Evolutionary conservation across 2,888 invertebrate genomes (phyloP).

Genomic region (Tachystola acroxantha): DNA sequence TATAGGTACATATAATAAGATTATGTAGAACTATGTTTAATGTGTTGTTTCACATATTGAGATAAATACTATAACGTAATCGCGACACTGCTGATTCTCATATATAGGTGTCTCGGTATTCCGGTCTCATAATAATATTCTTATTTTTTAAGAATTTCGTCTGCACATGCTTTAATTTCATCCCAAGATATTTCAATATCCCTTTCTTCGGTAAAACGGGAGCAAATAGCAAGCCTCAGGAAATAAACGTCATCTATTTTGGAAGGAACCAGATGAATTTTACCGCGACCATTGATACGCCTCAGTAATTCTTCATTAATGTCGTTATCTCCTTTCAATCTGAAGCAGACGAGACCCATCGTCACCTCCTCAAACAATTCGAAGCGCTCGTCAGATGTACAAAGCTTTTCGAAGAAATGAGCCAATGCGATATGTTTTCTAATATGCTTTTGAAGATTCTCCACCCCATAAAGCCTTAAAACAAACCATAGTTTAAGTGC

Average conservation of each 20-base stretch:
- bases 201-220: conserved; percentile 86
- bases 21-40: no score
- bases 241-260: conserved; percentile 91
- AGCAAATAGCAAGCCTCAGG: conserved; percentile 93
- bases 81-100: no score
- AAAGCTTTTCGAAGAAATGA: conserved; percentile 89
- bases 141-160: conserved; percentile 76
- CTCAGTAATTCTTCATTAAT: conserved; percentile 89
- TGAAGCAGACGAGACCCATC: conserved; percentile 98
- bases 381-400: conserved; percentile 88
- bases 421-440: conserved; percentile 92
- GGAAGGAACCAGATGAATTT: conserved; percentile 95
- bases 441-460: conserved; percentile 91
- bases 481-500: conserved; percentile 98
- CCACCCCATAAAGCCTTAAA: conserved; percentile 91
- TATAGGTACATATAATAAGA: no score
- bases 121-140: no score
- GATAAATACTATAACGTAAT: no score
- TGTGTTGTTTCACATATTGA: no score
- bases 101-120: no score
- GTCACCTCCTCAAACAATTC: conserved; percentile 93
- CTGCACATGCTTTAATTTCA: conserved; percentile 87
- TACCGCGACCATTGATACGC: conserved; percentile 91
- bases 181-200: conserved; percentile 94
- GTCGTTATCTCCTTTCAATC: conserved; percentile 91